These are phyloP conservation scores for Zeus faber DNA, from an alignment of 2,113 vertebrate species.

Conservation along the genomic window DNA sequence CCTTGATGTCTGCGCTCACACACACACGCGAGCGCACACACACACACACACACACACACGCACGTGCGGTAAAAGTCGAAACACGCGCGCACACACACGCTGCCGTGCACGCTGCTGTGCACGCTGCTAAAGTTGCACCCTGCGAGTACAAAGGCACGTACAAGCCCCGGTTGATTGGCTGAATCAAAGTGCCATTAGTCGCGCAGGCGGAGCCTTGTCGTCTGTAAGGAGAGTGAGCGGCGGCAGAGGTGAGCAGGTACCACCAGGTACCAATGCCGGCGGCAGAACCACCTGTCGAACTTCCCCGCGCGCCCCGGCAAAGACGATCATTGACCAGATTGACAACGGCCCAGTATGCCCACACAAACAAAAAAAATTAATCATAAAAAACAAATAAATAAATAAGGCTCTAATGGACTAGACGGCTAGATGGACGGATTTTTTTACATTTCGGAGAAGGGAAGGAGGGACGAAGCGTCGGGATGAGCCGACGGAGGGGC, in stretches of 20 bases:
- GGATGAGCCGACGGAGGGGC: constrained; percentile 45
- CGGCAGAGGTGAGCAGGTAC: constrained; percentile 51
- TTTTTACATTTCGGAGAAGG: constrained; percentile 1
- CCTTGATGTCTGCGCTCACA: constrained; percentile 5
- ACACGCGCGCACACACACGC: constrained; percentile 28
- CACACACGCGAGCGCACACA: constrained; percentile 10
- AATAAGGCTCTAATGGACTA: not conserved
- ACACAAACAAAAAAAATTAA: no score
- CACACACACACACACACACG: constrained; percentile 24
- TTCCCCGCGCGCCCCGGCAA: not conserved
- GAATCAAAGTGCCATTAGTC: constrained; percentile 51
- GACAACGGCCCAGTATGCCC: not conserved
- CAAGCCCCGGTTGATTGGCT: constrained; percentile 39
- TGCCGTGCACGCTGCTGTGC: not conserved
- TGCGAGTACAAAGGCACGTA: not conserved
- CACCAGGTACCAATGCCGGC: no score
- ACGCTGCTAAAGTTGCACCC: no score
- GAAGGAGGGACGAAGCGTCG: constrained; percentile 28
- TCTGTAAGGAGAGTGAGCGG: constrained; percentile 45
- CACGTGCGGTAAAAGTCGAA: not conserved
- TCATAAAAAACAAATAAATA: no score
- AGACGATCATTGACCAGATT: not conserved
- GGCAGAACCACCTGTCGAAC: constrained; percentile 43
- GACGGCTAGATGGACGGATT: not conserved
- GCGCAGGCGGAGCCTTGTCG: constrained; percentile 30